Evolutionary conservation across 2,797 vertebrate species (phyloP).

Genomic region (Vultur gryphus): DNA sequence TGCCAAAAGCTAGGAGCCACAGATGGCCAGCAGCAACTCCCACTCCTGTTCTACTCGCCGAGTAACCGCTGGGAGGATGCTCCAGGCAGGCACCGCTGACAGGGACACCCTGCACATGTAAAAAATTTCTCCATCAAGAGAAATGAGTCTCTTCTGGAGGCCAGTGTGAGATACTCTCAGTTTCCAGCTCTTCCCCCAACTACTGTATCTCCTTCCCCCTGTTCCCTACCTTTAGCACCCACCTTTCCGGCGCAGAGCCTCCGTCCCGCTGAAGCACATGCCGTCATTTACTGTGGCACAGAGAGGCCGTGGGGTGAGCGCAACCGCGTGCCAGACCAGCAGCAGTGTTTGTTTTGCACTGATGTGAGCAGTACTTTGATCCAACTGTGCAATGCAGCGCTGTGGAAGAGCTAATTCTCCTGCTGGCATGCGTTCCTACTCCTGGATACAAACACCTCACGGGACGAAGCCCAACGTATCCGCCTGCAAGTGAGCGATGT

Average conservation of each 20-base stretch:
- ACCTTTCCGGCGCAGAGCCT: not conserved
- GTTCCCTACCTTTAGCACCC: not conserved
- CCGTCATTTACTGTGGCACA: accelerated
- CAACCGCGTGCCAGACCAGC: not conserved
- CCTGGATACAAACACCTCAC: not conserved
- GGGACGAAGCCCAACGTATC: accelerated
- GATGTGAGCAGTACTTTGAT: not conserved
- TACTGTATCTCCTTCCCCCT: accelerated
- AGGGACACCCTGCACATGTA: accelerated
- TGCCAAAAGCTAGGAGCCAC: not conserved
- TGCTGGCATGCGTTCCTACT: not conserved
- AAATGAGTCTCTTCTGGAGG: not conserved
- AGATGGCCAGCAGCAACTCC: not conserved
- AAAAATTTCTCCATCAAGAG: not conserved
- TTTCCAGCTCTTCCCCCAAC: not conserved
- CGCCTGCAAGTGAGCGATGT: accelerated
- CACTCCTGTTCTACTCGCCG: accelerated
- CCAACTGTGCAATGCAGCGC: not conserved
- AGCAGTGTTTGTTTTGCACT: not conserved
- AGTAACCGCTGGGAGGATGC: accelerated
- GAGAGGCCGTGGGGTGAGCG: not conserved
- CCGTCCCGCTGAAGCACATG: not conserved
- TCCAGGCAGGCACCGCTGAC: accelerated
- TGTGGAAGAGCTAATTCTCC: not conserved
- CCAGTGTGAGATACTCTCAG: accelerated